Evolutionary conservation across 2,888 invertebrate genomes (phyloP).

Genomic region (Teinopalpus imperialis): DNA sequence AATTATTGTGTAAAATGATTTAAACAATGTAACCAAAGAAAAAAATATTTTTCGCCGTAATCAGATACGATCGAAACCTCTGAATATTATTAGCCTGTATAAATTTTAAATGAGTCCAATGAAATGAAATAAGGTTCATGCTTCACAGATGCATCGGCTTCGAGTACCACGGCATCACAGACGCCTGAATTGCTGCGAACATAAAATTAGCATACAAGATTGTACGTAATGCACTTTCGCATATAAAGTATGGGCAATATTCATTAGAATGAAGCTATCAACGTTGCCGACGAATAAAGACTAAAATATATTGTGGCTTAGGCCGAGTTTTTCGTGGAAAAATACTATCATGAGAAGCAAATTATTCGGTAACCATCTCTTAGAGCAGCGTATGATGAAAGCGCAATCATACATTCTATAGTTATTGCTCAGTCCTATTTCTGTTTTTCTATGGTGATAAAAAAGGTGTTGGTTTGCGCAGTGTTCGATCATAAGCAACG

Average conservation of each 20-base stretch:
- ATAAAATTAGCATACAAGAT: constrained; percentile 27
- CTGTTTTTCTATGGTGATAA: neutral
- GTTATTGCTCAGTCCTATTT: neutral
- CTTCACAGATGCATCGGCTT: constrained; percentile 1
- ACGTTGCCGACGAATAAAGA: constrained; percentile 43
- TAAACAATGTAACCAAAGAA: too few species aligned
- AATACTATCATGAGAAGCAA: constrained; percentile 59
- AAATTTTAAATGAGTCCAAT: too few species aligned
- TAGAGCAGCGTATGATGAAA: constrained; percentile 24
- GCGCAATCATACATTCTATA: constrained; percentile 3
- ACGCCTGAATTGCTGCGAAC: constrained; percentile 16
- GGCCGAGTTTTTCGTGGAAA: constrained; percentile 57
- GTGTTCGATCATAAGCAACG: constrained; percentile 17
- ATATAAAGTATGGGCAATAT: constrained; percentile 20
- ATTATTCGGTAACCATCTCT: constrained; percentile 62
- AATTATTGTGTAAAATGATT: too few species aligned
- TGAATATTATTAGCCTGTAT: too few species aligned
- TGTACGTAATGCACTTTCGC: constrained; percentile 24
- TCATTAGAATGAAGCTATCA: constrained; percentile 38
- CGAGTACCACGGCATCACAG: constrained; percentile 16
- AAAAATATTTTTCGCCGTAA: too few species aligned
- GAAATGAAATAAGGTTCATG: too few species aligned
- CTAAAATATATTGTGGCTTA: constrained; percentile 39
- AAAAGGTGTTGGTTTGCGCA: constrained; percentile 21
- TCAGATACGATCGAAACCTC: too few species aligned